Evolutionary conservation across 2,888 invertebrate species (phyloP).

Genomic region (Sphaeridia pumilis): DNA sequence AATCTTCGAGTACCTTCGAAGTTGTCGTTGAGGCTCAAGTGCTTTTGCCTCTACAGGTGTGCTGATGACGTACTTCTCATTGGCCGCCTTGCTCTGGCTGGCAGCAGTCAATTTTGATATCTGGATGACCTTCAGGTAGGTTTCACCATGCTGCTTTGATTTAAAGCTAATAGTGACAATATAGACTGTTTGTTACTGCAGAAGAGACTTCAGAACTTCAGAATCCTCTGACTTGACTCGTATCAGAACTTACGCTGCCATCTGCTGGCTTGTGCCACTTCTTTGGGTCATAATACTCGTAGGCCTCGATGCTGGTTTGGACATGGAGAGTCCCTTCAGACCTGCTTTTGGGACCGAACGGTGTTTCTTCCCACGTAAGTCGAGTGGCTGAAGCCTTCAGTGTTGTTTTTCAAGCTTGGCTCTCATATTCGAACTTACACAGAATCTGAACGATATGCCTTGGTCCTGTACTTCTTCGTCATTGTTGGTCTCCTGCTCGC

Average conservation of each 20-base stretch:
- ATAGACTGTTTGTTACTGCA: too few species aligned
- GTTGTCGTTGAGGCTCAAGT: background rate
- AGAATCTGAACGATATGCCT: background rate
- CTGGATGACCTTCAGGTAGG: slow-evolving; percentile 9
- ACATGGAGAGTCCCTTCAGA: background rate
- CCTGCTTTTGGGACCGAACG: slow-evolving; percentile 4
- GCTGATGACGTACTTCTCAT: background rate
- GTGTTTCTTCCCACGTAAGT: slow-evolving; percentile 12
- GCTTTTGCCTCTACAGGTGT: slow-evolving; percentile 4
- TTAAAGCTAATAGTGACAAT: background rate
- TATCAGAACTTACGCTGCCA: too few species aligned
- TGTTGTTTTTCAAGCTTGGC: background rate
- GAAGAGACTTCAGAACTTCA: too few species aligned
- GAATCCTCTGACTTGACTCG: too few species aligned
- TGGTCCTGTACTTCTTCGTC: slow-evolving; percentile 7
- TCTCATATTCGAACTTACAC: background rate
- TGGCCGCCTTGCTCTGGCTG: slow-evolving; percentile 11
- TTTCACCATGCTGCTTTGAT: background rate
- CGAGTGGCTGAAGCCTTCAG: background rate
- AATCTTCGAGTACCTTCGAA: background rate
- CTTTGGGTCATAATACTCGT: background rate
- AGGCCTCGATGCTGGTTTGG: background rate
- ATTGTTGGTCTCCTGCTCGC: slow-evolving; percentile 5
- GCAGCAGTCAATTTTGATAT: slow-evolving; percentile 11
- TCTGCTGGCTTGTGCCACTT: background rate